Evolutionary conservation across 2,113 vertebrate species (phyloP).

Genomic region (Phrynosoma platyrhinos): DNA sequence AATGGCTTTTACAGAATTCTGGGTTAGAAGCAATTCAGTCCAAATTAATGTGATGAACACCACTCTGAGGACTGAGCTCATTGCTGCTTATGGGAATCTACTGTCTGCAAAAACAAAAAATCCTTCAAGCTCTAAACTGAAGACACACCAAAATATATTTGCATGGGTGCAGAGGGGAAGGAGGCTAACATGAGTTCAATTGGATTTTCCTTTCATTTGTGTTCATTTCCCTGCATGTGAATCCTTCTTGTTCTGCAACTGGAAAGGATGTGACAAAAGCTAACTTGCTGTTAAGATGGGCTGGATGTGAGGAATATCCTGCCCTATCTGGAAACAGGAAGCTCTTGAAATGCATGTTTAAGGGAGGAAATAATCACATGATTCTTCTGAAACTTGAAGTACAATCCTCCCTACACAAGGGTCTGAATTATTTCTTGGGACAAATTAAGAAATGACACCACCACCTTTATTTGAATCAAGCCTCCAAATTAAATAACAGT

Average conservation of each 20-base stretch:
- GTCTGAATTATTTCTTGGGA: slow-evolving; percentile 33
- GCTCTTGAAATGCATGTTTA: not conserved
- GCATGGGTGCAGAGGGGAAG: not conserved
- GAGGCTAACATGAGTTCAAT: slow-evolving; percentile 23
- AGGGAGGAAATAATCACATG: not conserved
- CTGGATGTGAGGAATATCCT: not conserved
- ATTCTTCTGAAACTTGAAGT: not conserved
- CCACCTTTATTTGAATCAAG: not conserved
- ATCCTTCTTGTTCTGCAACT: fast-evolving
- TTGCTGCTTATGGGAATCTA: not conserved
- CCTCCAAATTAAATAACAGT: not conserved
- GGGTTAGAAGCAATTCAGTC: not conserved
- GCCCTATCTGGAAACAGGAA: not conserved
- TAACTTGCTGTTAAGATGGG: slow-evolving; percentile 17
- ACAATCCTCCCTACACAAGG: not conserved
- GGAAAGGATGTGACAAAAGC: not conserved
- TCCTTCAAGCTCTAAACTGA: not conserved
- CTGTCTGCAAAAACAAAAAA: slow-evolving; percentile 1
- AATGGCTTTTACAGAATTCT: not conserved
- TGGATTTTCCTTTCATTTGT: slow-evolving; percentile 10
- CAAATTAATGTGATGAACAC: not conserved
- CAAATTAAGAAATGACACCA: not conserved
- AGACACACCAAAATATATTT: not conserved
- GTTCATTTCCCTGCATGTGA: not conserved
- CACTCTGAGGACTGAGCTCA: not conserved